Evolutionary conservation across 92 coral and sea anemone species (phyloP).

Genomic region (Siderastrea siderea): DNA sequence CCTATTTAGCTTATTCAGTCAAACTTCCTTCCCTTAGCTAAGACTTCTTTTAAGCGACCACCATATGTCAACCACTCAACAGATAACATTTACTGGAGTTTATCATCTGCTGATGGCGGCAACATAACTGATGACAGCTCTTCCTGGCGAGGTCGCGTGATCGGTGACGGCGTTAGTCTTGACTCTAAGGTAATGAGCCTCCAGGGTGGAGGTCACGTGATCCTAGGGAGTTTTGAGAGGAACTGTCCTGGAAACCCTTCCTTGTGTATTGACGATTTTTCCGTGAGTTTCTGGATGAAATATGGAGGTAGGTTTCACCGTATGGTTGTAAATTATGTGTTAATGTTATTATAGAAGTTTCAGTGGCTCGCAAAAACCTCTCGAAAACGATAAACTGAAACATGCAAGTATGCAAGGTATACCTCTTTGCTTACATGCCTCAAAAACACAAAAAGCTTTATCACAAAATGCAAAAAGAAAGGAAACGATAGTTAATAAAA

Average conservation of each 20-base stretch:
- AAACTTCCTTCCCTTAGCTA: too few relatives aligned
- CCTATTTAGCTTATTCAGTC: too few relatives aligned
- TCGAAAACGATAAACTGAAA: too few relatives aligned
- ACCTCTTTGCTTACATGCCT: too few relatives aligned
- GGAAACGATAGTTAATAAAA: too few relatives aligned
- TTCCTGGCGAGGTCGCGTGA: constrained; percentile 9
- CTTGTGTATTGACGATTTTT: constrained; percentile 54
- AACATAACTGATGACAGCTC: constrained; percentile 21
- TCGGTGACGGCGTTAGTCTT: constrained; percentile 22
- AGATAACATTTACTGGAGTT: constrained; percentile 35
- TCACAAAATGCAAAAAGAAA: too few relatives aligned
- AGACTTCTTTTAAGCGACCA: too few relatives aligned
- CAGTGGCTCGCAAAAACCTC: too few relatives aligned
- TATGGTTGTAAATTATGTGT: too few relatives aligned
- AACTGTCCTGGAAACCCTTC: constrained; percentile 56
- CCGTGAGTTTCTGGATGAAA: constrained; percentile 73
- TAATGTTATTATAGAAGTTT: too few relatives aligned
- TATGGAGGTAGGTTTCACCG: constrained; percentile 57
- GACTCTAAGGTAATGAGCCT: constrained; percentile 14
- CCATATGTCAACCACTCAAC: not conserved
- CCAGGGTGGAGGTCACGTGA: constrained; percentile 45
- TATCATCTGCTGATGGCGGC: not conserved
- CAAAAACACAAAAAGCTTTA: too few relatives aligned
- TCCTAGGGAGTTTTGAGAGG: constrained; percentile 3
- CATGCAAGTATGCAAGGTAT: too few relatives aligned